Evolutionary conservation across 2,797 vertebrate species (phyloP), one percentile per base, ranked within the genome.

Genomic region (Xiphophorus birchmanni): DNA sequence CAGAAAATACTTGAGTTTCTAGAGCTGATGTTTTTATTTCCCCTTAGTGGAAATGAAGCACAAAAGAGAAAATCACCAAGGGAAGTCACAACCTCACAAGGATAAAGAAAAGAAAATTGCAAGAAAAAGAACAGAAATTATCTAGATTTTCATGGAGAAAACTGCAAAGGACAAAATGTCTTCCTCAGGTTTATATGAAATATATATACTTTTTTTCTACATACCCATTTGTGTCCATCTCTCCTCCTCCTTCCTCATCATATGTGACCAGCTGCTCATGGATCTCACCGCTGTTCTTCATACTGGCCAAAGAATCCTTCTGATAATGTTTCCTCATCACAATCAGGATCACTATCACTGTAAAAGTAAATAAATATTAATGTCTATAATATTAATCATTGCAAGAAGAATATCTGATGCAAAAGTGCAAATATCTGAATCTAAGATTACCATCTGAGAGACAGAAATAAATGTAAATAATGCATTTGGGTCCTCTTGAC

Each of bases 201-300:
- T 76, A 18, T 73, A 6, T 75, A 32, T 77, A 18, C 5, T 40
- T 40, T 40, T 63, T 47, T 56, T 2, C 45, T 13, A 76, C 88
- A 1, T 89, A 95, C 94, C 93, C 97, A 32, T 97, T 98, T 58
- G 98, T 99, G 92, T 99, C 98, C 98, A 99, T 99, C 94, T 99
- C 98, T 4, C 98, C 98, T 0, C 98, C 98, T 0, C 98, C 98
- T 91, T 99, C 98, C 88, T 99, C 98, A 0, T 99, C 98, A 0
- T 99, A 99, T 6, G 96, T 97, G 82, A 99, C 97, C 84, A 99
- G 96, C 94, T 99, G 98, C 95, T 99, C 98, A 0, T 98, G 98
- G 87, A 99, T 98, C 90, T 99, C 98, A 0, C 97, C 94, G n/a
- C 96, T 95, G 1, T 93, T 96, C 91, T 98, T 98, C 90, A 96